Conservation (phyloP, 2,888 invertebrate genomes). For the Drosophila monieri region DNA sequence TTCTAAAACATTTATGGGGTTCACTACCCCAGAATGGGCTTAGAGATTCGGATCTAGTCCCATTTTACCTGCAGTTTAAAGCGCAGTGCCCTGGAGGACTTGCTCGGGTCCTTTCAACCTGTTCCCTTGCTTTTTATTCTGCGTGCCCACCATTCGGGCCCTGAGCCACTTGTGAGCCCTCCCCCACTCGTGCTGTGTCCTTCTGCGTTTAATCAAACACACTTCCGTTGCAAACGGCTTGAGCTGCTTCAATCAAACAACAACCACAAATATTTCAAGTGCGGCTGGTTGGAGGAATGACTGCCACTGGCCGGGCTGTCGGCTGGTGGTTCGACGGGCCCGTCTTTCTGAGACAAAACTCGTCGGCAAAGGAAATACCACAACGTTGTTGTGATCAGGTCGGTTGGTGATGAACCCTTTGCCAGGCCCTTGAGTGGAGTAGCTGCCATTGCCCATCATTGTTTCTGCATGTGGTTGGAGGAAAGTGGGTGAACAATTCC, state of each 20-base stretch:
- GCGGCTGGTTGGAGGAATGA: conserved; percentile 56
- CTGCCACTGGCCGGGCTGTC: conserved; percentile 15
- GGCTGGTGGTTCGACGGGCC: conserved; percentile 20
- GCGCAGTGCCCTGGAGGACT: conserved; percentile 24
- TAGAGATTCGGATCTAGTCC: neutral
- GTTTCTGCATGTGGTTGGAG: conserved; percentile 24
- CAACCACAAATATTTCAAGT: conserved; percentile 79
- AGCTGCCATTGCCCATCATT: conserved; percentile 46
- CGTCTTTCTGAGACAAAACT: conserved; percentile 68
- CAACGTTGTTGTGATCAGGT: conserved; percentile 63
- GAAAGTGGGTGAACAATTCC: conserved; percentile 68
- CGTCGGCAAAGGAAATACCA: conserved; percentile 73
- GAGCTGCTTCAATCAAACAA: conserved; percentile 78
- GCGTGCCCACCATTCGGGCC: conserved; percentile 22
- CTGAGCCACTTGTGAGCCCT: conserved; percentile 26
- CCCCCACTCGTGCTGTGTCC: conserved; percentile 56
- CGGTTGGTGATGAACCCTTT: conserved; percentile 70
- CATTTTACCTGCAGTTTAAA: conserved; percentile 67
- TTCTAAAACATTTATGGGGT: neutral
- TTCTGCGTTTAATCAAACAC: conserved; percentile 78
- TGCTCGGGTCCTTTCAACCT: conserved; percentile 33
- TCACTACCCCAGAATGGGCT: neutral
- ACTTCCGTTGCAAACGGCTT: conserved; percentile 78
- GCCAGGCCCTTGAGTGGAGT: conserved; percentile 66
- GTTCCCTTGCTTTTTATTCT: conserved; percentile 9